phyloP scores from a whole-genome alignment of 1,140 invertebrate species.

The Heliconius hermathena region DNA sequence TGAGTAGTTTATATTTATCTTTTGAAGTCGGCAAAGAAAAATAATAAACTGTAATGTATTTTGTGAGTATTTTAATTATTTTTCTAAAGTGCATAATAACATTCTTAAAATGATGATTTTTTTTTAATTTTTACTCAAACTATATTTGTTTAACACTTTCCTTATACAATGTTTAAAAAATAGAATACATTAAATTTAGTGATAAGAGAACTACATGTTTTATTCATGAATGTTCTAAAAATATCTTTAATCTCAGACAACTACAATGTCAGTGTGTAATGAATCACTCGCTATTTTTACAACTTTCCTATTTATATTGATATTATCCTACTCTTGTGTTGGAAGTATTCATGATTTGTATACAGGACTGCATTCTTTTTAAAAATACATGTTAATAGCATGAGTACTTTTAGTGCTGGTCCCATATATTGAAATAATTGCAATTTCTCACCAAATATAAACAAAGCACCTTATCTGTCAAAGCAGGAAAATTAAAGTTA shows the following conservation, averaged over 20 bases:
- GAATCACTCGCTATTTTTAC: constrained; percentile 20
- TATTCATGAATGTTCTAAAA: constrained; percentile 18
- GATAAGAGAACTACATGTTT: constrained; percentile 17
- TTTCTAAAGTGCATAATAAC: too few species aligned
- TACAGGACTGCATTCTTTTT: not conserved
- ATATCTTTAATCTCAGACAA: constrained; percentile 22
- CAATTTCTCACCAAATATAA: too few species aligned
- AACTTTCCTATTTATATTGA: constrained; percentile 6
- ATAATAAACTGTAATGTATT: too few species aligned
- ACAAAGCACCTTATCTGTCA: too few species aligned
- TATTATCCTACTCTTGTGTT: not conserved
- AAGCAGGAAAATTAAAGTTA: too few species aligned
- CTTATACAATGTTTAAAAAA: constrained; percentile 5
- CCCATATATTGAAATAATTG: too few species aligned
- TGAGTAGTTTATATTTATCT: too few species aligned
- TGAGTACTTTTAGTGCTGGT: too few species aligned
- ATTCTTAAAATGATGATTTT: not conserved
- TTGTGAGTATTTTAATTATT: too few species aligned
- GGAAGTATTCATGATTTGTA: not conserved
- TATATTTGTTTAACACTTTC: not conserved
- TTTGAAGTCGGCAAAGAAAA: too few species aligned
- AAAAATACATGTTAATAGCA: not conserved
- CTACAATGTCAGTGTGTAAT: constrained; percentile 19
- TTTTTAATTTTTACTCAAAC: not conserved
- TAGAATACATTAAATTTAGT: constrained; percentile 3